These are phyloP conservation scores for Leptodactylus fuscus DNA, from an alignment of 2,113 vertebrate species.

Conservation along the genomic window DNA sequence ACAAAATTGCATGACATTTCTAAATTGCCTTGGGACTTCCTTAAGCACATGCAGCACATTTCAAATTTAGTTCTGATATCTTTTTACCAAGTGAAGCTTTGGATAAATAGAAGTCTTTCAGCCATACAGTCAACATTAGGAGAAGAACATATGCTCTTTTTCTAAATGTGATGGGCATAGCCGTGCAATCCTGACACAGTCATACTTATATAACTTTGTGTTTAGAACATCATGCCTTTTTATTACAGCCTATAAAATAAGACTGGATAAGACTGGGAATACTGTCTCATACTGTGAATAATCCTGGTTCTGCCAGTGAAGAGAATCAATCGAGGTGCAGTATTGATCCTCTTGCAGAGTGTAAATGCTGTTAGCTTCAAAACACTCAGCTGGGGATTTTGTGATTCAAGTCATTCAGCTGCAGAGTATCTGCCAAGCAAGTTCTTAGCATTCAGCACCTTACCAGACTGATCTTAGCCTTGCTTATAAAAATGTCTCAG, in stretches of 20 bases:
- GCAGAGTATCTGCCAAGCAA: conserved; percentile 72
- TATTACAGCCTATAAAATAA: conserved; percentile 73
- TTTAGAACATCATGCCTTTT: conserved; percentile 69
- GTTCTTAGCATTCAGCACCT: conserved; percentile 69
- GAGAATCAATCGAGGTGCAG: conserved; percentile 76
- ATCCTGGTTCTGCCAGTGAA: conserved; percentile 69
- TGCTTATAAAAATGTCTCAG: conserved; percentile 64
- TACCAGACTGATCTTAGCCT: conserved; percentile 64
- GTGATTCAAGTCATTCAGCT: conserved; percentile 75
- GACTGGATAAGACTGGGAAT: conserved; percentile 70
- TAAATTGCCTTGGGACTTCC: conserved; percentile 63
- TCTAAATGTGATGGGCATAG: conserved; percentile 60
- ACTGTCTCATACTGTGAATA: conserved; percentile 71
- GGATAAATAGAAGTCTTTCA: conserved; percentile 56
- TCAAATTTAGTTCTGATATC: conserved; percentile 63
- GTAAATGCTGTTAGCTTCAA: conserved; percentile 74
- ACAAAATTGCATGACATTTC: conserved; percentile 58
- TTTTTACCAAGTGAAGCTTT: conserved; percentile 58
- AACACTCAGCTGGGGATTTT: conserved; percentile 73
- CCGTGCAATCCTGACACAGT: conserved; percentile 65
- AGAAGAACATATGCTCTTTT: conserved; percentile 61
- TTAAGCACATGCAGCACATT: conserved; percentile 64
- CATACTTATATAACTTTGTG: conserved; percentile 69
- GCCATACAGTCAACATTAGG: conserved; percentile 15
- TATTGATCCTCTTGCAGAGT: conserved; percentile 77